Evolutionary conservation across 1,140 invertebrate species (phyloP).

Genomic region (Akabosia matsudoensis): DNA sequence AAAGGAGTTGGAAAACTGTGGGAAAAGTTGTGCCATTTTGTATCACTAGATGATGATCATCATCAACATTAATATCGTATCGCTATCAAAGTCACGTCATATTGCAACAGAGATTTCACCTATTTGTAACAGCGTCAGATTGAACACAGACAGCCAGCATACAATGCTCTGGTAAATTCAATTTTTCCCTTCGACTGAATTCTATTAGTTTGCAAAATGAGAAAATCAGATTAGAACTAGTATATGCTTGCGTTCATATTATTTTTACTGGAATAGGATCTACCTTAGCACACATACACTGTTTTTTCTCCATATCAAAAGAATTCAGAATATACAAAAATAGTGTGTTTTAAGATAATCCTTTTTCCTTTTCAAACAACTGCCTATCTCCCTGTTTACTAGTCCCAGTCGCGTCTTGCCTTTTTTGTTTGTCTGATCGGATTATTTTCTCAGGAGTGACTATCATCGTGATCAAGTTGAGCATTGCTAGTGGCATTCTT

Average conservation of each 20-base stretch:
- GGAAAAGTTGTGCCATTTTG: too few relatives aligned
- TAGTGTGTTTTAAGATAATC: neutral
- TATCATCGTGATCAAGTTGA: neutral
- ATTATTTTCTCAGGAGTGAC: neutral
- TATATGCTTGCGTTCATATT: too few relatives aligned
- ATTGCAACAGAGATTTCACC: neutral
- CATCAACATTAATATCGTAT: neutral
- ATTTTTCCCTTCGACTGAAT: too few relatives aligned
- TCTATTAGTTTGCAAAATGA: too few relatives aligned
- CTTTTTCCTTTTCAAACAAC: neutral
- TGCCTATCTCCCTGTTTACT: neutral
- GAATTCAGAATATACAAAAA: too few relatives aligned
- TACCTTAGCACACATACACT: too few relatives aligned
- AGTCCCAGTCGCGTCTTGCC: neutral
- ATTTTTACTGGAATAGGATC: too few relatives aligned
- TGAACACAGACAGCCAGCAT: neutral
- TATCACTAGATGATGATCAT: neutral
- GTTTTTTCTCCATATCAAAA: too few relatives aligned
- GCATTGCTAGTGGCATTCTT: neutral
- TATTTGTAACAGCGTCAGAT: too few relatives aligned
- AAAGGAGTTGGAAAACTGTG: neutral
- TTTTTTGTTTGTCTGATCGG: constrained; percentile 18
- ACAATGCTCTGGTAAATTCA: too few relatives aligned
- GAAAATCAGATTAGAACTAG: too few relatives aligned
- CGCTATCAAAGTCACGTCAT: neutral